Conservation (phyloP, 2,113 vertebrate genomes). For the Daboia siamensis region DNA sequence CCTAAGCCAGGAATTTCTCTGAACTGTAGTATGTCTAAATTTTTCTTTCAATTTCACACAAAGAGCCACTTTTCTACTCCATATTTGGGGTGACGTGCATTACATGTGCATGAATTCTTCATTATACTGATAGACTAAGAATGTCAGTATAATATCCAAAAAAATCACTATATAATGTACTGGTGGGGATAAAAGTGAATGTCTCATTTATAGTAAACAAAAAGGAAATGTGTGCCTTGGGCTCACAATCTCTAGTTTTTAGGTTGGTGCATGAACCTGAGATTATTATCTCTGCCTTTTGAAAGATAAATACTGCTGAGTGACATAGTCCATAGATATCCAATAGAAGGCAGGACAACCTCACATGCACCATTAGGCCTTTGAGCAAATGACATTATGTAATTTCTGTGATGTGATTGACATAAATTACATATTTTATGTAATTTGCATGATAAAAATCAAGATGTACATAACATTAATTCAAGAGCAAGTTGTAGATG, state of each 20-base stretch:
- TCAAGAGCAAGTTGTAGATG: not conserved
- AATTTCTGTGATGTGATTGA: not conserved
- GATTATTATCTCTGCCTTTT: not conserved
- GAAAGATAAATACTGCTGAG: not conserved
- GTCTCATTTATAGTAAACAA: not conserved
- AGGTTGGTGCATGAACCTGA: not conserved
- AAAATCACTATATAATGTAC: not conserved
- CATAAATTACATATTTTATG: not conserved
- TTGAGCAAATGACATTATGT: not conserved
- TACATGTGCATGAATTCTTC: not conserved
- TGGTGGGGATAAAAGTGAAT: not conserved
- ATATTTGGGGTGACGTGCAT: not conserved
- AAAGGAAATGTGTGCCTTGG: not conserved
- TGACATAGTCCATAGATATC: not conserved
- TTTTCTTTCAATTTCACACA: not conserved
- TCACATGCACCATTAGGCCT: not conserved
- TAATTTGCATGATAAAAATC: not conserved
- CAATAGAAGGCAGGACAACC: not conserved
- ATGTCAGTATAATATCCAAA: not conserved
- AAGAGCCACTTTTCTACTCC: not conserved
- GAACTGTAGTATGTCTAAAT: not conserved
- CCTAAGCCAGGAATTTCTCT: not conserved
- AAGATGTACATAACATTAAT: not conserved
- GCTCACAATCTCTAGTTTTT: not conserved
- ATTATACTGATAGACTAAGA: not conserved